Conservation (phyloP, 1,140 invertebrate genomes). For the Aphelenchoides avenae region DNA sequence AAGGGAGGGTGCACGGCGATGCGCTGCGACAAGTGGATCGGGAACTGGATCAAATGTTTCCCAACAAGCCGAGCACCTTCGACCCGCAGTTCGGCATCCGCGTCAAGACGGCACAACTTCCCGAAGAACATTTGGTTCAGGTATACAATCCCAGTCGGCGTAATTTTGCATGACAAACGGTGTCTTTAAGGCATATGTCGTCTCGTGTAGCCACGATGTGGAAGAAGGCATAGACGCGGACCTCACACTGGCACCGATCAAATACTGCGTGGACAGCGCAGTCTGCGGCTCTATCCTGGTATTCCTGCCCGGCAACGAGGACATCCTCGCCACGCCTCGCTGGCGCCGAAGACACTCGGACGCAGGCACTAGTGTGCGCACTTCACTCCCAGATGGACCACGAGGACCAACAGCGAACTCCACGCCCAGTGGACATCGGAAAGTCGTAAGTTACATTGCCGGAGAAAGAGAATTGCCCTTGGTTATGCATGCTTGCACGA, state of each 20-base stretch:
- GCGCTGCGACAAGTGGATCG: no score
- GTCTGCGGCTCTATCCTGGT: slow-evolving; percentile 78
- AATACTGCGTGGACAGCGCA: slow-evolving; percentile 42
- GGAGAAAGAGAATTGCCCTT: no score
- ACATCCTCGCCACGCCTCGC: slow-evolving; percentile 73
- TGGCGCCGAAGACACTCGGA: slow-evolving; percentile 1
- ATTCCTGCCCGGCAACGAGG: slow-evolving; percentile 88
- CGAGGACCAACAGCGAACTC: slow-evolving; percentile 71
- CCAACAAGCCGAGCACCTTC: no score
- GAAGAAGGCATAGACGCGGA: slow-evolving; percentile 45
- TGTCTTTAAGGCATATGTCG: slow-evolving; percentile 36
- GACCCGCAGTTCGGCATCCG: no score
- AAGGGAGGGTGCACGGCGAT: no score
- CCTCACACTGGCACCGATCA: slow-evolving; percentile 30
- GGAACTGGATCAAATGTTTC: no score
- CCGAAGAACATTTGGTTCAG: no score
- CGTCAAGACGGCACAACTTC: no score
- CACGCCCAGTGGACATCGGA: slow-evolving; percentile 66
- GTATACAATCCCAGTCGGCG: no score
- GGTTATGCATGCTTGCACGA: slow-evolving; percentile 1
- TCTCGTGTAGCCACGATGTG: slow-evolving; percentile 48
- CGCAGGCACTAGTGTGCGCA: slow-evolving; percentile 62
- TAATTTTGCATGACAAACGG: no score
- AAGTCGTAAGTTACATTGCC: slow-evolving; percentile 67
- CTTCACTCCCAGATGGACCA: slow-evolving; percentile 71